Evolutionary conservation across 2,113 vertebrate genomes (phyloP).

Genomic region (Grus americana): DNA sequence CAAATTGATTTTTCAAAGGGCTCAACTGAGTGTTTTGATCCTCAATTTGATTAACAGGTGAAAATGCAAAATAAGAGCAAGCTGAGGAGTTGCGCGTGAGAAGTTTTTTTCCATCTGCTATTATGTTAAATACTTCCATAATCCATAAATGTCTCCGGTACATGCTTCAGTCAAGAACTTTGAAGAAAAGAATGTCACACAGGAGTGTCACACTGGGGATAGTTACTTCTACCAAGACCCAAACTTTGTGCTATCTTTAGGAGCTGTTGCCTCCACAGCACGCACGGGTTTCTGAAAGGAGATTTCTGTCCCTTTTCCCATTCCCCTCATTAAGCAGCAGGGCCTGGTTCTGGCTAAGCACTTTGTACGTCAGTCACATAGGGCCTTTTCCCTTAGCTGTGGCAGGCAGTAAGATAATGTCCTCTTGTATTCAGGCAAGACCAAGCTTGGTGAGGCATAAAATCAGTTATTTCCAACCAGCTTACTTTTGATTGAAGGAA

Average conservation of each 20-base stretch:
- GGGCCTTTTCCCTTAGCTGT: not conserved
- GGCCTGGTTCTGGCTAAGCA: not conserved
- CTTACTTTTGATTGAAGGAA: constrained; percentile 61
- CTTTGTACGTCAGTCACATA: not conserved
- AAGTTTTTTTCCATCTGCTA: not conserved
- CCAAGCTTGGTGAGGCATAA: constrained; percentile 70
- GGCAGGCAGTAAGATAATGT: constrained; percentile 59
- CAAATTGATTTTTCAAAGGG: not conserved
- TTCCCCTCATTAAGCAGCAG: not conserved
- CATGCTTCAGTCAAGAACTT: not conserved
- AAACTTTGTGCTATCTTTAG: not conserved
- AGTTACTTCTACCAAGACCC: not conserved
- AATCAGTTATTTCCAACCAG: constrained; percentile 79
- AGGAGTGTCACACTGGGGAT: not conserved
- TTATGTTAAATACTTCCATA: not conserved
- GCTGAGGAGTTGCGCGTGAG: rapidly evolving
- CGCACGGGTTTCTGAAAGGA: not conserved
- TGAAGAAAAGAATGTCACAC: not conserved
- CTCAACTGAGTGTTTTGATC: not conserved
- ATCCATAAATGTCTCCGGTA: not conserved
- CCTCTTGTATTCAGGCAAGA: constrained; percentile 65
- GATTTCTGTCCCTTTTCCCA: not conserved
- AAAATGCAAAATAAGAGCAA: not conserved
- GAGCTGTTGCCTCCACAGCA: not conserved
- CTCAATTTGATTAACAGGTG: not conserved